Conservation (phyloP, 2,888 invertebrate genomes). For the Agrochola lota region DNA sequence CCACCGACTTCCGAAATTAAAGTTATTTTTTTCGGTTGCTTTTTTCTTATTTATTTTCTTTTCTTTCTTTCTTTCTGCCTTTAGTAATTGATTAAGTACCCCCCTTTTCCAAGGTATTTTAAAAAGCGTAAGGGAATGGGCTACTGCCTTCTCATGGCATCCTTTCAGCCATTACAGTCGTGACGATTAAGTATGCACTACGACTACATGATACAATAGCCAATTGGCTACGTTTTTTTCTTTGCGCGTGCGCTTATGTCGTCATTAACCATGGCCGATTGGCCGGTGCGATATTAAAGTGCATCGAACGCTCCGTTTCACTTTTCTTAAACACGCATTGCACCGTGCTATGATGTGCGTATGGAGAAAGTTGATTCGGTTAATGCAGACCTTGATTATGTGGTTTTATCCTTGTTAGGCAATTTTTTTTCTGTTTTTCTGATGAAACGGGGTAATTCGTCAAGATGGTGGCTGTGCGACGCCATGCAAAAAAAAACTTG, state of each 20-base stretch:
- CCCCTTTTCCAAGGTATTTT: not conserved
- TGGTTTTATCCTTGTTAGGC: not conserved
- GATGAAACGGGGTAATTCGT: not conserved
- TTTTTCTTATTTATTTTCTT: too few species aligned
- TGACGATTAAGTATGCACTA: not conserved
- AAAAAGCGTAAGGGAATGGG: not conserved
- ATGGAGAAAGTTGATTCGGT: slow-evolving; percentile 47
- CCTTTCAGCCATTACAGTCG: not conserved
- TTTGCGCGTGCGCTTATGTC: slow-evolving; percentile 63
- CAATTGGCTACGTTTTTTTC: slow-evolving; percentile 29
- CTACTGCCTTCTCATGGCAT: not conserved
- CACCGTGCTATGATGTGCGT: slow-evolving; percentile 41
- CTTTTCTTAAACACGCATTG: slow-evolving; percentile 66
- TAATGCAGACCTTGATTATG: slow-evolving; percentile 33
- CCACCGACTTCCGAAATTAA: too few species aligned
- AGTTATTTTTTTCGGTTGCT: too few species aligned
- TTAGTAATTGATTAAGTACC: not conserved
- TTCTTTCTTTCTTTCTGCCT: too few species aligned
- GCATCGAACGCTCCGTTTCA: slow-evolving; percentile 68
- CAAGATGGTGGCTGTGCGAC: not conserved
- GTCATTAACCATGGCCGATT: slow-evolving; percentile 62
- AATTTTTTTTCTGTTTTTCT: not conserved
- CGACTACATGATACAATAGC: slow-evolving; percentile 60
- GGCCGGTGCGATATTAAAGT: slow-evolving; percentile 55
- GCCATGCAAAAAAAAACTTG: not conserved